phyloP scores from a whole-genome alignment of 1,140 invertebrate species.

The Heliothis subflexa region DNA sequence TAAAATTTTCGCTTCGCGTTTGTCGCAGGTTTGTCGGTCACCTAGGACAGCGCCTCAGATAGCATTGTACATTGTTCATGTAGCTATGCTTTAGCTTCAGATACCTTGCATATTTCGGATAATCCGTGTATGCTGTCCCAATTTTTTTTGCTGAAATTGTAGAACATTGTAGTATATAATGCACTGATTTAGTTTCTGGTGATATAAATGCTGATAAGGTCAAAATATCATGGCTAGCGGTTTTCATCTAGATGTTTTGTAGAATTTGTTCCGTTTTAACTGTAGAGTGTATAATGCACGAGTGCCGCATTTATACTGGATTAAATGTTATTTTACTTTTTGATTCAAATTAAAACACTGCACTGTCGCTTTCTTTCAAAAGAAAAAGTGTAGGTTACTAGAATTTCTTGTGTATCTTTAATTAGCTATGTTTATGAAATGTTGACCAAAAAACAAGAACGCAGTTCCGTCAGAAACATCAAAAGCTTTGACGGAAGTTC shows the following conservation, averaged over 20 bases:
- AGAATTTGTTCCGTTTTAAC: not conserved
- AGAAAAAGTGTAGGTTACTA: not conserved
- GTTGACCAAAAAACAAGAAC: conserved; percentile 13
- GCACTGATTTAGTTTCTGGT: too few species aligned
- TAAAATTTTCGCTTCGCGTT: too few species aligned
- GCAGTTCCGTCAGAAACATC: conserved; percentile 22
- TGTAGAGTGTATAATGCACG: not conserved
- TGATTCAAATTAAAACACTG: not conserved
- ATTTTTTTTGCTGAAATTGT: not conserved
- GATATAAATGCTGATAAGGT: too few species aligned
- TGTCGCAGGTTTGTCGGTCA: too few species aligned
- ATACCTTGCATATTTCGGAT: not conserved
- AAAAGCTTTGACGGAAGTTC: conserved; percentile 20
- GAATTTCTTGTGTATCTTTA: conserved; percentile 27
- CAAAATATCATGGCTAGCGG: not conserved
- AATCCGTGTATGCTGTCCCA: not conserved
- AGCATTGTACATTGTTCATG: not conserved
- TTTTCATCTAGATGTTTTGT: not conserved
- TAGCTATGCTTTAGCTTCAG: not conserved
- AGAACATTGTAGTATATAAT: not conserved
- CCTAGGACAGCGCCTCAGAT: not conserved
- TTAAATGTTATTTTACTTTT: not conserved
- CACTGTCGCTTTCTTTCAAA: not conserved
- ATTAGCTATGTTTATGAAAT: conserved; percentile 19
- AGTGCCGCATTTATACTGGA: conserved; percentile 27